A percentile compares a stretch with the other conserved stretches of the same genome.
Conservation (phyloP, 2,797 vertebrate species). For the Petrocephalus sullivani region DNA sequence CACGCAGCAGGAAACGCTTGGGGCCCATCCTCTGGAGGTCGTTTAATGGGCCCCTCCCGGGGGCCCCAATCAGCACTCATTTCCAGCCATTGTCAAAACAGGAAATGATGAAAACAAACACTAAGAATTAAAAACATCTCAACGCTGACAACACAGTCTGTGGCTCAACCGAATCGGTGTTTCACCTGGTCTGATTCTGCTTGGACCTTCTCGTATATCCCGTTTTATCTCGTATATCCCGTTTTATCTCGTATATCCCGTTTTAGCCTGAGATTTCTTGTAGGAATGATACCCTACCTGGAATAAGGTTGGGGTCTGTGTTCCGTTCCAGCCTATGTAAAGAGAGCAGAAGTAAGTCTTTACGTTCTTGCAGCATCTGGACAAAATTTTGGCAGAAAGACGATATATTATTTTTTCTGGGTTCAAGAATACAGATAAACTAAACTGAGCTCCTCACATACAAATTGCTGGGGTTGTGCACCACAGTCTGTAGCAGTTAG, state of each 20-base stretch:
- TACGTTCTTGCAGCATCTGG: slow-evolving; percentile 52
- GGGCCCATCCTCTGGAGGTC: neutral
- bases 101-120: neutral
- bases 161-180: neutral
- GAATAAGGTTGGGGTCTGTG: neutral
- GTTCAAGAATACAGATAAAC: slow-evolving; percentile 57
- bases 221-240: neutral
- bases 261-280: neutral
- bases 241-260: neutral
- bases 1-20: neutral
- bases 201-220: neutral
- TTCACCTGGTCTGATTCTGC: neutral
- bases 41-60: neutral
- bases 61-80: neutral
- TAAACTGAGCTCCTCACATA: slow-evolving; percentile 43
- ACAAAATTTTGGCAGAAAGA: slow-evolving; percentile 55
- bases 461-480: slow-evolving; percentile 43
- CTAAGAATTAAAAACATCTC: neutral
- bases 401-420: slow-evolving; percentile 60
- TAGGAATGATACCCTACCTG: neutral
- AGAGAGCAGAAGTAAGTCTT: slow-evolving; percentile 11
- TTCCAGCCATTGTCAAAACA: slow-evolving; percentile 2
- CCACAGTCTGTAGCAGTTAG: slow-evolving; percentile 25
- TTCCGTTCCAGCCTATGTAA: slow-evolving; percentile 12
- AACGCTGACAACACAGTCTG: neutral